Evolutionary conservation across 2,888 invertebrate genomes (phyloP).

Genomic region (Mechanitis mazaeus): DNA sequence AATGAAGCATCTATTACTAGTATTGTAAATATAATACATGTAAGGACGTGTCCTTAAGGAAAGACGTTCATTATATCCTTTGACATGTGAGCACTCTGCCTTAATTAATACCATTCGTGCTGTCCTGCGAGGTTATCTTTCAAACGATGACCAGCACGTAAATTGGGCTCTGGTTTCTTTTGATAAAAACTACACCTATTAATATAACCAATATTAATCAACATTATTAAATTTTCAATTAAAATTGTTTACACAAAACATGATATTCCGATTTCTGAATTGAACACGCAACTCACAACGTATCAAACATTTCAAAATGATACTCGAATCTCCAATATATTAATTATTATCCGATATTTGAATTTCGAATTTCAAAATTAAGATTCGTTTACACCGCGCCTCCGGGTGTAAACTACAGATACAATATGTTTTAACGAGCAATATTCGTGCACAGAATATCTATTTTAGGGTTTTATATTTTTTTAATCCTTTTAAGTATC

Average conservation of each 20-base stretch:
- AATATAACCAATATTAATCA: neutral
- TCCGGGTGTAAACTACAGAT: slow-evolving; percentile 8
- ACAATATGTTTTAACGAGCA: neutral
- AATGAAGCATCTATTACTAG: neutral
- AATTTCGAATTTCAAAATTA: slow-evolving; percentile 23
- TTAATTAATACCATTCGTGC: slow-evolving; percentile 52
- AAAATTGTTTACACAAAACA: slow-evolving; percentile 56
- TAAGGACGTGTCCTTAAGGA: slow-evolving; percentile 41
- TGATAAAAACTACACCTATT: slow-evolving; percentile 6
- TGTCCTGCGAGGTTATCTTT: slow-evolving; percentile 50
- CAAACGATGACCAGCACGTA: slow-evolving; percentile 57
- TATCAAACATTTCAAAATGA: slow-evolving; percentile 16
- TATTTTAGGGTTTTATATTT: too few species aligned
- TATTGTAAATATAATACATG: slow-evolving; percentile 19
- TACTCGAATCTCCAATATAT: slow-evolving; percentile 14
- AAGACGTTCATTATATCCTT: slow-evolving; percentile 60
- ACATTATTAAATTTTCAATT: slow-evolving; percentile 23
- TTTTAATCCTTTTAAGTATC: too few species aligned
- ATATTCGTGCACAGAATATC: neutral
- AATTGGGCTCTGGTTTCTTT: slow-evolving; percentile 53
- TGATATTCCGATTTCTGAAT: slow-evolving; percentile 39
- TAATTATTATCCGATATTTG: slow-evolving; percentile 20
- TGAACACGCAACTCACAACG: slow-evolving; percentile 9
- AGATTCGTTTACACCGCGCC: slow-evolving; percentile 15
- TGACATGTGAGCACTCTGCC: slow-evolving; percentile 56